Evolutionary conservation across 2,888 invertebrate species (phyloP), one percentile per base, ranked within the genome.

Genomic region (Stictocephala bisonia): DNA sequence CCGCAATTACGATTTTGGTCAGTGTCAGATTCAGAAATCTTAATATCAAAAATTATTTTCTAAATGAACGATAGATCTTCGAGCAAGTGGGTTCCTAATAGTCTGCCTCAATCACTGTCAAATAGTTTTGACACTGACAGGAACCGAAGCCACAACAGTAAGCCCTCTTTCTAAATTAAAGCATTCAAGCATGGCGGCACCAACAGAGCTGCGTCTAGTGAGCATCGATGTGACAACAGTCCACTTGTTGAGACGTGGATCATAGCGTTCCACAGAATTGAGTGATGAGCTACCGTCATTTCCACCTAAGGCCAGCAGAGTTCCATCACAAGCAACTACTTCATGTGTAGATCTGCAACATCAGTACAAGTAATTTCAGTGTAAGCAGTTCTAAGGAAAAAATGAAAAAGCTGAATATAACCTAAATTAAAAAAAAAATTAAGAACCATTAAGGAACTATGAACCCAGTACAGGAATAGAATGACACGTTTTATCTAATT

Each of bases 251-350:
- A 86, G 82, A 51, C 87, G 86, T 2, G 88, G 87, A 79, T 91
- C 90, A 80, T 89, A 91, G 76, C 88, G 86, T 81, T 91, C 91
- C 26, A 90, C 89, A 0, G 90, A 89, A 82, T 90, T 91, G 15
- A 91, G 84, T 75, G 90, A 90, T 2, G 90, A 89, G 72, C 89
- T 90, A 22, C 91, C 91, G 80, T 91, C 91, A 79, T 90, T 91
- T 26, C 91, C 91, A 26, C 91, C 91, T 40, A 91, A 81, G 0
- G 91, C 89, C 79, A 89, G 90, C 26, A 91, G 84, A 68, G 83
- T 85, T 6, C 88, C 88, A 73, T 89, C 89, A 72, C 90, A 87
- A 72, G 88, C 87, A 0, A 90, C 90, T 11, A 90, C 87, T 83
- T 91, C 91, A 79, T 91, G 90, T 0, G 91, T 91, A 26, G 90